phyloP scores from a whole-genome alignment of 2,888 invertebrate genomes.

The Spatulosminthurus flaviceps region DNA sequence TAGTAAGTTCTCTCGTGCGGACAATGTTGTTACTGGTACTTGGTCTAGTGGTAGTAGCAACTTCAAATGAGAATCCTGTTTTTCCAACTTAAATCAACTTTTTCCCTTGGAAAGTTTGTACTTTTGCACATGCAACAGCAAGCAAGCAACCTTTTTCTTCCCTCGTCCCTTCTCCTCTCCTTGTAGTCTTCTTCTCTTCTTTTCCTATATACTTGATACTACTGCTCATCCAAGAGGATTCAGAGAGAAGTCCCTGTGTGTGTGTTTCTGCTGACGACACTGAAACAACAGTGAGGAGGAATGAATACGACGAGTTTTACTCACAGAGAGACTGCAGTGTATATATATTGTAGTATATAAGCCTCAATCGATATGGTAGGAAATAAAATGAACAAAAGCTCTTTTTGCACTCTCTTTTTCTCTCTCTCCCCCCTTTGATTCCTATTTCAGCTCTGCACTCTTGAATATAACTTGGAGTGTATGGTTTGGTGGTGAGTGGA shows the following conservation, averaged over 20 bases:
- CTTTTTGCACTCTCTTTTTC: constrained; percentile 31
- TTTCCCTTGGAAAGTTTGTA: not conserved
- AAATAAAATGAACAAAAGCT: constrained; percentile 22
- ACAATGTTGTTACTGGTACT: constrained; percentile 5
- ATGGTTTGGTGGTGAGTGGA: not conserved
- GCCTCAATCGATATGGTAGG: constrained; percentile 24
- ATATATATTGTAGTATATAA: too few relatives aligned
- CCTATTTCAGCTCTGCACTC: not conserved
- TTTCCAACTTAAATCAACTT: not conserved
- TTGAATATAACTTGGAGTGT: not conserved
- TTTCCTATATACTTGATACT: too few relatives aligned
- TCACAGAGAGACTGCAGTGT: not conserved
- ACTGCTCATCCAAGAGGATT: not conserved
- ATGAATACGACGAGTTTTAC: not conserved
- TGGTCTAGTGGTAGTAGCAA: not conserved
- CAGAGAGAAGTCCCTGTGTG: not conserved
- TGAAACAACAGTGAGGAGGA: not conserved
- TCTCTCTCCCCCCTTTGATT: constrained; percentile 3
- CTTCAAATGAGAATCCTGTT: constrained; percentile 11
- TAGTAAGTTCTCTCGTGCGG: constrained; percentile 7
- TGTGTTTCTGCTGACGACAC: constrained; percentile 15
- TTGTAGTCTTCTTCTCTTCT: not conserved
- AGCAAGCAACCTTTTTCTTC: not conserved
- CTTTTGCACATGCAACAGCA: not conserved
- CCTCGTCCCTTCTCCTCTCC: constrained; percentile 7